These are phyloP conservation scores for Drosophila suboccidentalis DNA, from an alignment of 2,888 invertebrate genomes.

Conservation along the genomic window DNA sequence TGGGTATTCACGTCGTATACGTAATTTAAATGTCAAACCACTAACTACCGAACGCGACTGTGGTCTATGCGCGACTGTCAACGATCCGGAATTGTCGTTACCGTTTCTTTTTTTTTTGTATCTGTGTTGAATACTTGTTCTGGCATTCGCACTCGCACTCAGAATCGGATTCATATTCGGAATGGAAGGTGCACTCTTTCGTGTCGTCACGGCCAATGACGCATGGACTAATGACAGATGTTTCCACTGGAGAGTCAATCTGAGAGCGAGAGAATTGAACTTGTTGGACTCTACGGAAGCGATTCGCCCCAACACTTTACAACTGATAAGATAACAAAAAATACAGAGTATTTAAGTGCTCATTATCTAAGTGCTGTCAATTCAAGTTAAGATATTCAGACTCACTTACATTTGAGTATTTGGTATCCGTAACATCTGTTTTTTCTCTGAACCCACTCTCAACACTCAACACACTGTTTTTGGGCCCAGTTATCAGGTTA, in stretches of 20 bases:
- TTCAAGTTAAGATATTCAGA: not conserved
- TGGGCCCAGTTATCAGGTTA: constrained; percentile 20
- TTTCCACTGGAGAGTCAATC: constrained; percentile 9
- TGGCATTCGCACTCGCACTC: constrained; percentile 7
- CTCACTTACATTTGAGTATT: not conserved
- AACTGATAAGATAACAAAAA: constrained; percentile 39
- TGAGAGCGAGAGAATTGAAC: constrained; percentile 23
- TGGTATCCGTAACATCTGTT: constrained; percentile 7
- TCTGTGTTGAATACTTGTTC: constrained; percentile 25
- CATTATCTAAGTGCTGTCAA: constrained; percentile 17
- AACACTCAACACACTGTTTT: constrained; percentile 6
- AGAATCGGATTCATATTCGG: constrained; percentile 15
- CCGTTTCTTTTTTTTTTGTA: constrained; percentile 36
- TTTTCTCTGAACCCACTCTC: not conserved
- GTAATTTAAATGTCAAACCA: constrained; percentile 56
- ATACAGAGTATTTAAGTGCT: constrained; percentile 5
- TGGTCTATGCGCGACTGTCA: constrained; percentile 69
- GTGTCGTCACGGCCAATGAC: constrained; percentile 71
- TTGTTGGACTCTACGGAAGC: constrained; percentile 17
- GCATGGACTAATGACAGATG: constrained; percentile 62
- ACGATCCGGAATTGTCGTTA: constrained; percentile 30
- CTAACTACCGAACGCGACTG: constrained; percentile 63
- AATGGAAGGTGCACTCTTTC: constrained; percentile 21
- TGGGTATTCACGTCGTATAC: constrained; percentile 39
- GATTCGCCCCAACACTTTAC: constrained; percentile 36